A percentile compares a stretch with the other conserved stretches of the same genome.
phyloP scores from a whole-genome alignment of 2,797 vertebrate species.

The Danionella dracula region DNA sequence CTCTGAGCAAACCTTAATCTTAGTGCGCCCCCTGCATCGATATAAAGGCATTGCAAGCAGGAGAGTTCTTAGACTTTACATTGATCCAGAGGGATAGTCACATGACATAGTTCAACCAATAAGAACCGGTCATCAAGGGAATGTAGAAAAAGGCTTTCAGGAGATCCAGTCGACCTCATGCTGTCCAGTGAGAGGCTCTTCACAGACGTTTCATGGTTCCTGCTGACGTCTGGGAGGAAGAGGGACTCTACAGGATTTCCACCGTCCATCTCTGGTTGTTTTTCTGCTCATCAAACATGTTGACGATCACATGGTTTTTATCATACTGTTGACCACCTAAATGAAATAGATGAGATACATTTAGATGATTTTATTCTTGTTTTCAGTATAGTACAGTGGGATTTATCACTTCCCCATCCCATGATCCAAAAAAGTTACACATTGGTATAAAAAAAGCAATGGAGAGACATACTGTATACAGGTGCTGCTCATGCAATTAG shows the following conservation, averaged over 20 bases:
- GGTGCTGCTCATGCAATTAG: too few species aligned
- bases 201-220: not conserved
- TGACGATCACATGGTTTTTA: slow-evolving; percentile 83
- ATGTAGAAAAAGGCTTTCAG: not conserved
- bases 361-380: too few species aligned
- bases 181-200: too few species aligned
- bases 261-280: slow-evolving; percentile 81
- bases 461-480: too few species aligned
- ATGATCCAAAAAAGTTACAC: too few species aligned
- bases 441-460: too few species aligned
- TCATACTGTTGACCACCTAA: slow-evolving; percentile 88
- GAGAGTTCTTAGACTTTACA: not conserved
- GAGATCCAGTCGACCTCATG: too few species aligned
- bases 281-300: slow-evolving; percentile 71
- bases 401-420: too few species aligned
- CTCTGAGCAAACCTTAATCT: not conserved
- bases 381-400: too few species aligned
- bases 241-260: slow-evolving; percentile 69
- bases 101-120: too few species aligned
- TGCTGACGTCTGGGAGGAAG: not conserved
- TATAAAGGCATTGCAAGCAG: not conserved
- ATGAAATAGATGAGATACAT: slow-evolving; percentile 18
- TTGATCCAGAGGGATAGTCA: too few species aligned
- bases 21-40: slow-evolving; percentile 9
- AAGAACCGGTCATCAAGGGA: not conserved